Percentiles rank a stretch among this genome's conserved stretches.
phyloP scores from a whole-genome alignment of 1,140 invertebrate species.

The Lasioglossum albipes region DNA sequence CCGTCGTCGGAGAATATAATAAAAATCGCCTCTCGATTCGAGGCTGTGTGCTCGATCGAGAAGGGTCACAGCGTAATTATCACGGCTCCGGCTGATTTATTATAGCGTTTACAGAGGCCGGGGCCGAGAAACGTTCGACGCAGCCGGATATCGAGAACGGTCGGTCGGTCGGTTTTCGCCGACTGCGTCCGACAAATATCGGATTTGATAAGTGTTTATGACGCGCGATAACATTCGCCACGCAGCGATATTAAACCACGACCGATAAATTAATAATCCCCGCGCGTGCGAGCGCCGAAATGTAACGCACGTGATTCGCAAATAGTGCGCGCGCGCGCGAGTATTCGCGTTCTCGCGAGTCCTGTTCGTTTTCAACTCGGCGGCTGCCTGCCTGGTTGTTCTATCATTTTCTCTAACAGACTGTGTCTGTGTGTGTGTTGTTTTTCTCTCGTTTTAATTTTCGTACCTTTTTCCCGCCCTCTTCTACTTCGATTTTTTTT shows the following conservation, averaged over 20 bases:
- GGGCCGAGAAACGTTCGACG: background rate
- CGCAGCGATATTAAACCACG: slow-evolving; percentile 15
- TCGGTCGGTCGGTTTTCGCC: slow-evolving; percentile 8
- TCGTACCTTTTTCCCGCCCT: background rate
- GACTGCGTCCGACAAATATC: slow-evolving; percentile 24
- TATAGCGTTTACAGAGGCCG: background rate
- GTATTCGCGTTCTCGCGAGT: background rate
- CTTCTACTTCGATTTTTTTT: background rate
- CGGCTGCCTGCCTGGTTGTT: background rate
- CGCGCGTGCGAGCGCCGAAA: background rate
- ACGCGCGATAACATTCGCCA: slow-evolving; percentile 16
- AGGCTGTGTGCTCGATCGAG: background rate
- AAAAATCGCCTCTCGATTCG: no score
- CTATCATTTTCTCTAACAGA: background rate
- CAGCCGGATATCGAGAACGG: slow-evolving; percentile 17
- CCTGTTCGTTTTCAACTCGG: background rate
- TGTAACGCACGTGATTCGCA: background rate
- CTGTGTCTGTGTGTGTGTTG: no score
- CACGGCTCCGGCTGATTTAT: slow-evolving; percentile 17
- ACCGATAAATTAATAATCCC: slow-evolving; percentile 15
- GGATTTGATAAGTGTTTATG: slow-evolving; percentile 45
- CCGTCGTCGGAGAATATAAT: no score
- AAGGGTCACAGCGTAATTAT: slow-evolving; percentile 5
- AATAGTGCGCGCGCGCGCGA: no score
- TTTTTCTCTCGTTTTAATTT: background rate